Percentiles rank a stretch among this genome's conserved stretches.
These are phyloP conservation scores for Allacma fusca DNA, from an alignment of 2,888 invertebrate genomes.

Conservation along the genomic window DNA sequence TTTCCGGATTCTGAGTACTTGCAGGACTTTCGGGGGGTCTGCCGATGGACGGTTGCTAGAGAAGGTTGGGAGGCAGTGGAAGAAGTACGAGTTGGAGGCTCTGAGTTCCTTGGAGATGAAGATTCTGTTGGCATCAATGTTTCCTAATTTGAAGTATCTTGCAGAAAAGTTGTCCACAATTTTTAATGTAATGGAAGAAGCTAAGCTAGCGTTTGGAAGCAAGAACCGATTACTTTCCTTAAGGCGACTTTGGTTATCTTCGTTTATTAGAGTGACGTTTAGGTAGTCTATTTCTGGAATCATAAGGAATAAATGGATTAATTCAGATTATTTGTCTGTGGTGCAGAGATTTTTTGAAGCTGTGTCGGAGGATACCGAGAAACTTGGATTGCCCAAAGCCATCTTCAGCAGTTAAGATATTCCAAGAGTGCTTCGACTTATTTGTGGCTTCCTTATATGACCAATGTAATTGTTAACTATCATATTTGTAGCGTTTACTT, in stretches of 20 bases:
- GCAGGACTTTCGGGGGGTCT: constrained; percentile 41
- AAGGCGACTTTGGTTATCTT: constrained; percentile 37
- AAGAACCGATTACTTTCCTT: constrained; percentile 49
- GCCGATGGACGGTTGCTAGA: constrained; percentile 33
- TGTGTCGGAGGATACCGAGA: constrained; percentile 80
- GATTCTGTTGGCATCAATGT: constrained; percentile 44
- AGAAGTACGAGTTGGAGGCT: constrained; percentile 82
- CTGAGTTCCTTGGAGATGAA: constrained; percentile 78
- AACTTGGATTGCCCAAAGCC: constrained; percentile 78
- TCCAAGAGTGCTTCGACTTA: constrained; percentile 90
- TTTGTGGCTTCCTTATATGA: constrained; percentile 82
- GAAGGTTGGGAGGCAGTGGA: constrained; percentile 65
- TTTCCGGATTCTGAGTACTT: constrained; percentile 91
- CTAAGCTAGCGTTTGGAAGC: constrained; percentile 27
- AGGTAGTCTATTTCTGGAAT: too few relatives aligned
- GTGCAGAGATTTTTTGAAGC: constrained; percentile 90
- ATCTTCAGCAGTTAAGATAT: constrained; percentile 74
- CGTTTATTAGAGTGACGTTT: background rate
- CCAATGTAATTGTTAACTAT: constrained; percentile 62
- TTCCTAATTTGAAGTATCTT: constrained; percentile 50
- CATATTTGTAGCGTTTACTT: background rate
- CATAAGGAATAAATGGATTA: too few relatives aligned
- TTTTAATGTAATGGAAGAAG: constrained; percentile 49
- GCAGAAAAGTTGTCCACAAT: constrained; percentile 52
- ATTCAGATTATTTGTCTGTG: too few relatives aligned